Conservation (phyloP, 2,797 vertebrate species). For the Petrocephalus schoutedeni region DNA sequence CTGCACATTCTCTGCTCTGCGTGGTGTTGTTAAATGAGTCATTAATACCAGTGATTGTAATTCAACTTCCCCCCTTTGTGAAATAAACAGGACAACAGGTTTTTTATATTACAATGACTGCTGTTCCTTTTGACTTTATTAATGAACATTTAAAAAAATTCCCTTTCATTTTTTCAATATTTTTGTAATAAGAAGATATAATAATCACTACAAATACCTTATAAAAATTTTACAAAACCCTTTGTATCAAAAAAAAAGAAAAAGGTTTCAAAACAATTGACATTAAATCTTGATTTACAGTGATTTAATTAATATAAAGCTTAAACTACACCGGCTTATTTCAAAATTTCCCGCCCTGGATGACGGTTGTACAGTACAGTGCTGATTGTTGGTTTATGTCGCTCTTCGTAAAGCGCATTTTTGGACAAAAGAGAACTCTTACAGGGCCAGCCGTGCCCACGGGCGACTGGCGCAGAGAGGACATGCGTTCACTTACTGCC, state of each 20-base stretch:
- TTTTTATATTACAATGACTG: neutral
- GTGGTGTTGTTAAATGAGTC: neutral
- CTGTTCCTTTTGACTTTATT: neutral
- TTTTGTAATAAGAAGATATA: neutral
- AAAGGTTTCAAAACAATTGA: neutral
- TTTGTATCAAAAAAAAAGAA: neutral
- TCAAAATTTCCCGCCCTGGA: neutral
- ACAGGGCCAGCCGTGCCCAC: neutral
- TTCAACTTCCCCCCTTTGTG: neutral
- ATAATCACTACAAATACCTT: neutral
- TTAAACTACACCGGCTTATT: neutral
- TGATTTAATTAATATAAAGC: neutral
- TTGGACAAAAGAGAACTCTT: neutral
- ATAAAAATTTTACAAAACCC: neutral
- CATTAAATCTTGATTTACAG: neutral
- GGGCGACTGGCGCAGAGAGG: neutral
- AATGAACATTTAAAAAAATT: neutral
- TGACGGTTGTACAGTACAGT: neutral
- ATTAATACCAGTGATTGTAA: neutral
- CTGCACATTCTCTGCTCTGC: neutral
- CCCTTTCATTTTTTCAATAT: neutral
- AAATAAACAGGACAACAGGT: neutral
- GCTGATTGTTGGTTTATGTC: neutral
- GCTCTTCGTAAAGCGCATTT: neutral
- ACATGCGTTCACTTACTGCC: slow-evolving; percentile 32